Percentiles rank a stretch among this genome's conserved stretches.
Conservation (phyloP, 2,888 invertebrate genomes). For the Ligdia adustata region DNA sequence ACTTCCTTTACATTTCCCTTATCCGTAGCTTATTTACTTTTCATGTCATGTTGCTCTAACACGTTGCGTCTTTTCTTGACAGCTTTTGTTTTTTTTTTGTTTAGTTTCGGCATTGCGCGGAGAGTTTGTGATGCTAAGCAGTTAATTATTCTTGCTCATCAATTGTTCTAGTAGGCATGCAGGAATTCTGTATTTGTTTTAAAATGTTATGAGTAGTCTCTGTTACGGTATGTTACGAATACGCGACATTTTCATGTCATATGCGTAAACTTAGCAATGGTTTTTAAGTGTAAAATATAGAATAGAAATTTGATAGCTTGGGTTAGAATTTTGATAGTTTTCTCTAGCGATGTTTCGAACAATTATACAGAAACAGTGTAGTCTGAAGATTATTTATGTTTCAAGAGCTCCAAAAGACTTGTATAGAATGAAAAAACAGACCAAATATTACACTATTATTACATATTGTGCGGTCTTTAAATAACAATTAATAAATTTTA, state of each 20-base stretch:
- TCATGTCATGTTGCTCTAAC: background rate
- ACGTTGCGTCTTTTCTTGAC: background rate
- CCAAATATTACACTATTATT: too few relatives aligned
- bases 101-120: constrained; percentile 2
- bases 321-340: too few relatives aligned
- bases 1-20: constrained; percentile 9
- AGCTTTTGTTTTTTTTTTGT: constrained; percentile 12
- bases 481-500: too few relatives aligned
- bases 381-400: too few relatives aligned
- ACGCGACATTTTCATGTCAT: constrained; percentile 1
- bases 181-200: background rate
- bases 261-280: constrained; percentile 3
- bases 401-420: too few relatives aligned
- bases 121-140: background rate
- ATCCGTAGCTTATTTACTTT: constrained; percentile 13
- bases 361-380: too few relatives aligned
- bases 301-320: too few relatives aligned
- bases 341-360: too few relatives aligned
- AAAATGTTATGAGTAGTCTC: constrained; percentile 7
- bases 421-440: too few relatives aligned
- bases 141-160: constrained; percentile 14
- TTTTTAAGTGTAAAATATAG: background rate
- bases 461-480: too few relatives aligned
- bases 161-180: constrained; percentile 6
- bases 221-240: constrained; percentile 26